Conservation (phyloP, 2,113 vertebrate species). For the Leucopsar rothschildi region DNA sequence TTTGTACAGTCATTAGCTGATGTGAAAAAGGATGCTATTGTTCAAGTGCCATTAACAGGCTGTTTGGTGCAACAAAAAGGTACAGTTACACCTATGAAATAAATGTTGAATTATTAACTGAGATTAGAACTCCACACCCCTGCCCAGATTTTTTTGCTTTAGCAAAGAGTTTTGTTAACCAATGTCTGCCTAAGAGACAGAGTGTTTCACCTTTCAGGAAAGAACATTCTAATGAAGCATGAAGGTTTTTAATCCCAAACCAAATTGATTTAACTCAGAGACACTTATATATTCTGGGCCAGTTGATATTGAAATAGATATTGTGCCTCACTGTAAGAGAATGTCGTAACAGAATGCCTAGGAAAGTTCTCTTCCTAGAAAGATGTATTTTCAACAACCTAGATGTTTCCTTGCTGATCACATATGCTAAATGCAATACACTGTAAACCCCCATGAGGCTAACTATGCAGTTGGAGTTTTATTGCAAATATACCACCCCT, state of each 20-base stretch:
- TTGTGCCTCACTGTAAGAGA: background rate
- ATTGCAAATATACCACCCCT: constrained; percentile 57
- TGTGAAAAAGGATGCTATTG: background rate
- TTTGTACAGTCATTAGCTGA: background rate
- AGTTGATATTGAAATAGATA: background rate
- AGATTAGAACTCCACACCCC: background rate
- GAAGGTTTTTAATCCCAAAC: background rate
- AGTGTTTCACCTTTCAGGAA: background rate
- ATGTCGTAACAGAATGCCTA: background rate
- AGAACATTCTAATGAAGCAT: background rate
- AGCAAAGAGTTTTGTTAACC: background rate
- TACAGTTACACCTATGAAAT: background rate
- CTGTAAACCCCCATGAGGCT: constrained; percentile 8
- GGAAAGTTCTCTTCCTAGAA: background rate
- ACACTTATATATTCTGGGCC: background rate
- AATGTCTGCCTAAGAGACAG: background rate
- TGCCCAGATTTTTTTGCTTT: background rate
- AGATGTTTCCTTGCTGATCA: background rate
- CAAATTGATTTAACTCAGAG: background rate
- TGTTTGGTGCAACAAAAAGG: background rate
- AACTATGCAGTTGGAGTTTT: constrained; percentile 61
- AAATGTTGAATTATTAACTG: background rate
- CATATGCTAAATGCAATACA: constrained; percentile 4
- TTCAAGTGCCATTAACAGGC: background rate
- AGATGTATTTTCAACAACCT: background rate